Evolutionary conservation across 2,888 invertebrate genomes (phyloP).

Genomic region (Heliconius ethilla): DNA sequence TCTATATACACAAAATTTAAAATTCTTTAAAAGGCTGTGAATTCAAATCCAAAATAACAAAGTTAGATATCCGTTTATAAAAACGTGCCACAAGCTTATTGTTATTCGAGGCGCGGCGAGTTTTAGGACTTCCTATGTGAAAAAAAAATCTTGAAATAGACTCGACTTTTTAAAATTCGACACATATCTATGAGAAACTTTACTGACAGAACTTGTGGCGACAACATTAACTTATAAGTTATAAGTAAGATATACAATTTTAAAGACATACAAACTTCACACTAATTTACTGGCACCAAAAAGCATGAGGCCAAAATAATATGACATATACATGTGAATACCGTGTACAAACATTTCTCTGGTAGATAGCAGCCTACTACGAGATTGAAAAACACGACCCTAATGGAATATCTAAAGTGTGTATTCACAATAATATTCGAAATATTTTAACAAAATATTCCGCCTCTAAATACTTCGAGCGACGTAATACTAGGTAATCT

Average conservation of each 20-base stretch:
- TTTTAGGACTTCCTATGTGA: constrained; percentile 43
- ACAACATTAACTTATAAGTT: constrained; percentile 7
- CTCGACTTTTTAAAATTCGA: constrained; percentile 39
- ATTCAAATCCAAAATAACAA: constrained; percentile 16
- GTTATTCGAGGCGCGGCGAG: constrained; percentile 39
- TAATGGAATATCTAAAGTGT: constrained; percentile 2
- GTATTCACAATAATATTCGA: constrained; percentile 8
- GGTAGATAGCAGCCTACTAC: not conserved
- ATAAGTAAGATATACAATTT: not conserved
- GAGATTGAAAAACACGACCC: constrained; percentile 24
- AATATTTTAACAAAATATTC: not conserved
- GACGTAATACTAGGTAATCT: too few relatives aligned
- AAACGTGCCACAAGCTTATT: constrained; percentile 33
- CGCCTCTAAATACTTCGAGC: not conserved
- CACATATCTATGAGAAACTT: constrained; percentile 29
- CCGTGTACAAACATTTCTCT: constrained; percentile 19
- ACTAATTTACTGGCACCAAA: not conserved
- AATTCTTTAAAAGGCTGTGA: constrained; percentile 1
- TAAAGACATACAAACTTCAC: not conserved
- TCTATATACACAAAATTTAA: not conserved
- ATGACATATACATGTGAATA: constrained; percentile 11
- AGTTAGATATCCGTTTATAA: constrained; percentile 35
- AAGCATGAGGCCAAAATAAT: not conserved
- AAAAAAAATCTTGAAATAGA: constrained; percentile 41
- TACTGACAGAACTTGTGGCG: constrained; percentile 3